Percentiles rank a stretch among this genome's conserved stretches.
These are phyloP conservation scores for Lasioglossum lativentre DNA, from an alignment of 2,888 invertebrate genomes.

Conservation along the genomic window DNA sequence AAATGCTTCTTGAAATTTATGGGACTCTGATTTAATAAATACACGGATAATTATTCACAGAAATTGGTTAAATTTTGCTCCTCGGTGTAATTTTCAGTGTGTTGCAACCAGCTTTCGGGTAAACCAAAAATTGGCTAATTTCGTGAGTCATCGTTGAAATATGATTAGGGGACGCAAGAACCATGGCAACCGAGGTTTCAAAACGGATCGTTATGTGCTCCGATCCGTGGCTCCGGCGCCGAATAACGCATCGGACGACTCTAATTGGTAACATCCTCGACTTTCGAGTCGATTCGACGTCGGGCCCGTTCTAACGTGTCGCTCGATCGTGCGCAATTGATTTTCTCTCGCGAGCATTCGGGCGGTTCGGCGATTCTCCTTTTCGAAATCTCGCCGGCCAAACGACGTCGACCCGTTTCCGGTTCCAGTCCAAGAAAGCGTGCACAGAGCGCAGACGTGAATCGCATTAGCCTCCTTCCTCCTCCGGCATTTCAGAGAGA, in stretches of 20 bases:
- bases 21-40: too few species aligned
- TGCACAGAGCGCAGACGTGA: slow-evolving; percentile 56
- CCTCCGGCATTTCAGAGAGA: slow-evolving; percentile 62
- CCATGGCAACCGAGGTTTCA: slow-evolving; percentile 10
- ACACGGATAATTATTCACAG: too few species aligned
- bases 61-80: not conserved
- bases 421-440: slow-evolving; percentile 73
- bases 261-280: slow-evolving; percentile 30
- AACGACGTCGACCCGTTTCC: slow-evolving; percentile 61
- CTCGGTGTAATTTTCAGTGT: not conserved
- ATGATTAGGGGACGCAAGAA: not conserved
- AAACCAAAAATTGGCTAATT: not conserved
- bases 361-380: slow-evolving; percentile 1
- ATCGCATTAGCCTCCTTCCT: slow-evolving; percentile 77
- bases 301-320: slow-evolving; percentile 24
- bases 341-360: slow-evolving; percentile 11
- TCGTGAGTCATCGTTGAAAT: not conserved
- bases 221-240: slow-evolving; percentile 4
- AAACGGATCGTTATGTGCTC: slow-evolving; percentile 18
- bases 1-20: too few species aligned
- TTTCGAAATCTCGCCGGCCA: slow-evolving; percentile 44
- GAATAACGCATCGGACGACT: not conserved
- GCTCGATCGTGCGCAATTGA: slow-evolving; percentile 31
- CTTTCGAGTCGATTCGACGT: slow-evolving; percentile 42
- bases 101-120: not conserved